Conservation (phyloP, 1,140 invertebrate species). For the Drosophila burlai region DNA sequence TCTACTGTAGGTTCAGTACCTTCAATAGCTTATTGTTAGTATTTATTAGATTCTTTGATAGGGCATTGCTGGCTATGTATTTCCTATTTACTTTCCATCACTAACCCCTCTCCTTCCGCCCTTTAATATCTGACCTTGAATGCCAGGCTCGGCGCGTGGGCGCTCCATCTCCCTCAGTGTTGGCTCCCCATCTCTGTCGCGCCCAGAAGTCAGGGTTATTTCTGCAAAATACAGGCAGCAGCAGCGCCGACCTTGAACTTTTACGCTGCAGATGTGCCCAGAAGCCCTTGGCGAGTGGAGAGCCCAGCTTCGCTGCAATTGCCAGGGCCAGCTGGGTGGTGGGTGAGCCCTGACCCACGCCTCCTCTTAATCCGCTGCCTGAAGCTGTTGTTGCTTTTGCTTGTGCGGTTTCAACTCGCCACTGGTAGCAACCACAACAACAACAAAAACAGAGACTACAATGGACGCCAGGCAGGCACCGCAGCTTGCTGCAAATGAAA, state of each 20-base stretch:
- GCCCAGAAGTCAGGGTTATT: slow-evolving; percentile 63
- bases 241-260: slow-evolving; percentile 71
- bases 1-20: neutral
- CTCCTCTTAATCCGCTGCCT: slow-evolving; percentile 56
- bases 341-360: slow-evolving; percentile 58
- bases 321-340: slow-evolving; percentile 23
- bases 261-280: slow-evolving; percentile 60
- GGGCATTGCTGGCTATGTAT: neutral
- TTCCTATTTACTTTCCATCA: slow-evolving; percentile 1
- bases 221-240: slow-evolving; percentile 55
- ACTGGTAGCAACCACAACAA: slow-evolving; percentile 53
- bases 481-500: slow-evolving; percentile 53
- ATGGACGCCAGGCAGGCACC: slow-evolving; percentile 39
- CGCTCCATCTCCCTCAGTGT: slow-evolving; percentile 37
- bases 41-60: neutral
- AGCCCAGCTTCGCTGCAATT: slow-evolving; percentile 24
- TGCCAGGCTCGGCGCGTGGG: slow-evolving; percentile 48
- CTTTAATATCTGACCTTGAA: slow-evolving; percentile 29
- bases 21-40: neutral
- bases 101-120: neutral
- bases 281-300: slow-evolving; percentile 14
- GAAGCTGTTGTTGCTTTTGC: slow-evolving; percentile 30
- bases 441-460: slow-evolving; percentile 30
- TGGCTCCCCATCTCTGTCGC: slow-evolving; percentile 22
- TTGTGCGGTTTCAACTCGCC: slow-evolving; percentile 32